A percentile compares a stretch with the other conserved stretches of the same genome.
Evolutionary conservation across 2,113 vertebrate genomes (phyloP).

Genomic region (Lepus europaeus): DNA sequence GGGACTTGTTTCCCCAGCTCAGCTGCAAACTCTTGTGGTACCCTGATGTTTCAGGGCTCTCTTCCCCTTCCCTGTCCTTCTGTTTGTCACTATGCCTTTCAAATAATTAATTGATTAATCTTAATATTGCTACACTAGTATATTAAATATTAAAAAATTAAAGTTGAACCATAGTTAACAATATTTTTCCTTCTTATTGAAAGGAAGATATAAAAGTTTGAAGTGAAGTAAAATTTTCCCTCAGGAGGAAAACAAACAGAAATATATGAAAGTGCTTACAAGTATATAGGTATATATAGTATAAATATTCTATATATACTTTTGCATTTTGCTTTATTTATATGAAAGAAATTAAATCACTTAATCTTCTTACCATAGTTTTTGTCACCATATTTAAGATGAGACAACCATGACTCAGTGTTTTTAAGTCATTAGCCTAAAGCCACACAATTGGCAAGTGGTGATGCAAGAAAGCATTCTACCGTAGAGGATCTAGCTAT

Average conservation of each 20-base stretch:
- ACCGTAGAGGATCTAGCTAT: neutral
- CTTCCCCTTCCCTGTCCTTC: no score
- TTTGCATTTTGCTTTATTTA: no score
- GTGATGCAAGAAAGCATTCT: neutral
- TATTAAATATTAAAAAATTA: neutral
- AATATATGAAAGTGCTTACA: no score
- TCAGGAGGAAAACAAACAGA: neutral
- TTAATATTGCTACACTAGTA: neutral
- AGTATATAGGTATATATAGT: no score
- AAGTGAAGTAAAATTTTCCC: neutral
- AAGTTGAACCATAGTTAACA: neutral
- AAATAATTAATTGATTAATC: neutral
- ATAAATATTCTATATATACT: no score
- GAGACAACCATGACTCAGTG: neutral
- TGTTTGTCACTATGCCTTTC: no score
- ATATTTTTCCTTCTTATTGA: neutral
- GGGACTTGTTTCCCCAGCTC: no score
- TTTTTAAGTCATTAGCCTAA: neutral
- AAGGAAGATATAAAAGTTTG: neutral
- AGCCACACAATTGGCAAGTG: neutral
- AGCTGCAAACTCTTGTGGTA: no score
- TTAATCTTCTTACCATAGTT: neutral
- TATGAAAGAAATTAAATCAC: neutral
- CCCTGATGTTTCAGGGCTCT: no score
- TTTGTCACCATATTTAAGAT: neutral